phyloP scores from a whole-genome alignment of 2,797 vertebrate genomes.

The Pseudotriccus pelzelni region DNA sequence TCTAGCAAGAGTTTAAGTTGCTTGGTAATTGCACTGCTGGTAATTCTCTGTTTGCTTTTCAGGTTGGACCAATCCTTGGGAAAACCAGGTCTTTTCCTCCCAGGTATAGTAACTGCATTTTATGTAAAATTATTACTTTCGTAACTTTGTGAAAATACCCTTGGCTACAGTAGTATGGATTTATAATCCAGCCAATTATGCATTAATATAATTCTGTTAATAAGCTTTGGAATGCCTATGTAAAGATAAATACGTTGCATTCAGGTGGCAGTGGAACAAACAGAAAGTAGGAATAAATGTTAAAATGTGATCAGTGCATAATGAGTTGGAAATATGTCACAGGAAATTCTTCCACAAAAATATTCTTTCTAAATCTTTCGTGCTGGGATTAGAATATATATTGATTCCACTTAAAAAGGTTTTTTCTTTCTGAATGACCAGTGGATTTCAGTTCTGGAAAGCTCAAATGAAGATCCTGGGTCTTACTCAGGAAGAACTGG shows the following conservation, averaged over 20 bases:
- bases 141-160: not conserved
- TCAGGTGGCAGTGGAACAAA: not conserved
- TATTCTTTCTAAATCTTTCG: not conserved
- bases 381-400: not conserved
- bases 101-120: conserved; percentile 78
- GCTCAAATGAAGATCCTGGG: not conserved
- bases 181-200: not conserved
- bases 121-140: not conserved
- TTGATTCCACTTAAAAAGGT: not conserved
- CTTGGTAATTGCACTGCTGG: not conserved
- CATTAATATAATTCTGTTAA: not conserved
- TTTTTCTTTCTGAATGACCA: not conserved
- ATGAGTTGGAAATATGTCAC: not conserved
- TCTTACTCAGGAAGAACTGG: not conserved
- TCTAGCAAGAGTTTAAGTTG: not conserved
- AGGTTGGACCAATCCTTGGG: conserved; percentile 89
- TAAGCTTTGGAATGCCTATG: not conserved
- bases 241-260: not conserved
- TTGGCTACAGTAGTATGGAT: not conserved
- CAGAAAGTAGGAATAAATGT: not conserved
- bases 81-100: conserved; percentile 88
- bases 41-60: conserved; percentile 23
- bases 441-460: not conserved
- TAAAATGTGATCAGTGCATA: not conserved
- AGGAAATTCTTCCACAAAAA: not conserved